These are phyloP conservation scores for Leptinotarsa lineolata DNA, from an alignment of 1,140 invertebrate genomes.

Conservation along the genomic window DNA sequence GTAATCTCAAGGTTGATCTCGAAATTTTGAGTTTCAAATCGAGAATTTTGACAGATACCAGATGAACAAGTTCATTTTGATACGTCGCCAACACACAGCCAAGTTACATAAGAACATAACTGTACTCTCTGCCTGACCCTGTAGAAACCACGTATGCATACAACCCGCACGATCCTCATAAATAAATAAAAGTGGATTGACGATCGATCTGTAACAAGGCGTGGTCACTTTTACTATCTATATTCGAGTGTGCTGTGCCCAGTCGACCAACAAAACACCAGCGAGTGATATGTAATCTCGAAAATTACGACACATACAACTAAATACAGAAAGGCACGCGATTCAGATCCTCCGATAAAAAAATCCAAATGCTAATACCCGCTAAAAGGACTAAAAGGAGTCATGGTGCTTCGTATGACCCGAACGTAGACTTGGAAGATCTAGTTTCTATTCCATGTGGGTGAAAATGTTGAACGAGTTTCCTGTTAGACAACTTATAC, in stretches of 20 bases:
- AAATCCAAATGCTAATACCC: conserved; percentile 12
- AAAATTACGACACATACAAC: conserved; percentile 30
- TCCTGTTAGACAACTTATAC: conserved; percentile 13
- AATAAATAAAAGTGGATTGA: conserved; percentile 37
- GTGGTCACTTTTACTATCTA: conserved; percentile 44
- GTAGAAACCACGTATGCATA: conserved; percentile 19
- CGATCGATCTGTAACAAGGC: conserved; percentile 37
- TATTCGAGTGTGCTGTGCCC: conserved; percentile 31
- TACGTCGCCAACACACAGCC: too few relatives aligned
- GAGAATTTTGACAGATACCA: too few relatives aligned
- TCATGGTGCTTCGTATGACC: not conserved
- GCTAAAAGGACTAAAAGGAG: not conserved
- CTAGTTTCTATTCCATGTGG: conserved; percentile 18
- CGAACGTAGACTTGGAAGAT: not conserved
- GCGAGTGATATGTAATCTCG: conserved; percentile 33
- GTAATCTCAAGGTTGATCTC: too few relatives aligned
- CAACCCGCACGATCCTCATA: conserved; percentile 25
- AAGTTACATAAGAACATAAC: conserved; percentile 13
- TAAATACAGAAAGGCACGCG: conserved; percentile 29
- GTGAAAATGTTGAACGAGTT: conserved; percentile 19
- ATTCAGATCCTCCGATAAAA: conserved; percentile 21
- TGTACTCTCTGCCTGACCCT: conserved; percentile 11
- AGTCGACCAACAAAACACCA: conserved; percentile 35
- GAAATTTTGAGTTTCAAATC: too few relatives aligned
- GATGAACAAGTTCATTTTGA: too few relatives aligned